These are phyloP conservation scores for Lepidotrigona ventralis DNA, from an alignment of 1,140 invertebrate species.

Conservation along the genomic window DNA sequence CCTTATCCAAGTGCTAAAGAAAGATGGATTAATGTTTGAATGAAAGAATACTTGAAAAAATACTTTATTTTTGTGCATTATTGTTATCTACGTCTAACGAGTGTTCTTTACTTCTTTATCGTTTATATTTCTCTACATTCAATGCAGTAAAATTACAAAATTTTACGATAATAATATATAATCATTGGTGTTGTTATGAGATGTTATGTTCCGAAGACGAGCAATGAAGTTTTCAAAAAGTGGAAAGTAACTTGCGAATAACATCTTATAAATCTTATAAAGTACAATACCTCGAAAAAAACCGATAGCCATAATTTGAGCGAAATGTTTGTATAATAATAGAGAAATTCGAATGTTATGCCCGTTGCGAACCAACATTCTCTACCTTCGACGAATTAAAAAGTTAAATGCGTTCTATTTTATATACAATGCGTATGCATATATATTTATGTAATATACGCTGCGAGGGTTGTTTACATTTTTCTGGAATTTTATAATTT, in stretches of 20 bases:
- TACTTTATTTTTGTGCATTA: background rate
- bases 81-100: background rate
- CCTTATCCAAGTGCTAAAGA: slow-evolving; percentile 11
- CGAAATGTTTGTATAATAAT: slow-evolving; percentile 13
- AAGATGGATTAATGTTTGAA: slow-evolving; percentile 5
- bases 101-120: background rate
- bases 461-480: slow-evolving; percentile 35
- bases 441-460: slow-evolving; percentile 39
- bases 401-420: slow-evolving; percentile 43
- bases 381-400: slow-evolving; percentile 5
- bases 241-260: background rate
- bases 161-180: background rate
- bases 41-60: background rate
- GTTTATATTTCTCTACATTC: background rate
- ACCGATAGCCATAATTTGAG: background rate
- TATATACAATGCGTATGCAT: slow-evolving; percentile 34
- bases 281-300: background rate
- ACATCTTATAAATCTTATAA: background rate
- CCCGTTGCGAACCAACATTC: slow-evolving; percentile 31
- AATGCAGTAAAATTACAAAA: background rate
- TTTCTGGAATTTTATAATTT: slow-evolving; percentile 35
- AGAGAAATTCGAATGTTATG: slow-evolving; percentile 10
- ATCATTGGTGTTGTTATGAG: background rate
- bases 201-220: background rate
- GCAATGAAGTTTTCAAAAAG: background rate